Base-by-base conservation (phyloP, 1,140 invertebrate genomes). In the Polypedilum pembai region DNA sequence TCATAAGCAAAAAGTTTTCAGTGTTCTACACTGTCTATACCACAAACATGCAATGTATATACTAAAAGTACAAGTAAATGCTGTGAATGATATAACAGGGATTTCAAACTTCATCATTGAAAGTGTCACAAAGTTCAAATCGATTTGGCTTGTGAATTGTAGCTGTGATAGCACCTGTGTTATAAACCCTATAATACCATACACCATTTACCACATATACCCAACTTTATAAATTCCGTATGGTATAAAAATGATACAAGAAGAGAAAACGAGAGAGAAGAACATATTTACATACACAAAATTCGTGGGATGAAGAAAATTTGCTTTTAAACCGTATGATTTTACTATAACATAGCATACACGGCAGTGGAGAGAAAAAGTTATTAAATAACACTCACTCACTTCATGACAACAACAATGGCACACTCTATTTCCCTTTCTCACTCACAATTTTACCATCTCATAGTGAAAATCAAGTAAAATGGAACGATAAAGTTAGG, bases 351-450 rank as follows among this genome's bases (percentile, higher is more conserved):
- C 24, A 33, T 33, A 5, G 5, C 24, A 33, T 33, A 33, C 24
- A 33, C 24, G 24, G 24, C 24, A 33, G 24, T 33, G 5, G 24
- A 33, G 24, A 33, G 5, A 33, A 56, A 56, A 56, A 56, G 45
- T 56, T 56, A 56, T 56, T 56, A 56, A 56, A 56, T 56, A 56
- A 56, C 45, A 56, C 45, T 56, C 45, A 56, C n/a, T 56, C 45
- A 56, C 45, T 56, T 56, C 45, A 56, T 56, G 45, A 56, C 45
- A 56, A 56, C 45, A 56, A 56, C 45, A n/a, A 56, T 56, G 12
- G 12, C 45, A 56, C 24, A 33, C 24, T 33, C 24, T 33, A 33
- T 33, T 33, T 33, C 24, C 24, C 24, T 33, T 33, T 33, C 24
- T 33, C 24, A 33, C 24, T 33, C 24, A 33, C 24, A 3, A 33